Evolutionary conservation across 2,888 invertebrate species (phyloP).

Genomic region (Paralinhomoeus sp.): DNA sequence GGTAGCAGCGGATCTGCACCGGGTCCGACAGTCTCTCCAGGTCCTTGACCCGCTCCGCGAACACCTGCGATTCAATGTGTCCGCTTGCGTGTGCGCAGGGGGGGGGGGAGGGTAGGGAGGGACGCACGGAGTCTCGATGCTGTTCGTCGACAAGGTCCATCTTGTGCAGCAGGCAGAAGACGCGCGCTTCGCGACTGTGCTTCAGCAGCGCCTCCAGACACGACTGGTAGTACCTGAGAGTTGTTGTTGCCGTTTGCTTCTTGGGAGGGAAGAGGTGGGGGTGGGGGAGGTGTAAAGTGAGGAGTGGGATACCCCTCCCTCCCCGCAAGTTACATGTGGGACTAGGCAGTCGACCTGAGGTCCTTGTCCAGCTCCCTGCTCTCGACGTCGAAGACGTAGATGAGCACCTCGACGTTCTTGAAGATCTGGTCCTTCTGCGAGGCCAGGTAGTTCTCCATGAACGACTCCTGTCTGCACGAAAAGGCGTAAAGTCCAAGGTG

Average conservation of each 20-base stretch:
- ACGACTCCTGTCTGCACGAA: conserved; percentile 63
- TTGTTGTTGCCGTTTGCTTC: no score
- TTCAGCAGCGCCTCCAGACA: conserved; percentile 85
- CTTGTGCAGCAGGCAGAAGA: conserved; percentile 94
- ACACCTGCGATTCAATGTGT: no score
- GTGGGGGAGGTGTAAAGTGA: no score
- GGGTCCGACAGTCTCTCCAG: conserved; percentile 67
- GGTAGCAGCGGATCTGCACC: conserved; percentile 75
- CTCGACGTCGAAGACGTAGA: conserved; percentile 97
- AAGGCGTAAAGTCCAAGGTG: background rate
- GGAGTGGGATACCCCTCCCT: no score
- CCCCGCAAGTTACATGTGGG: no score
- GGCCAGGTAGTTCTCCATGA: conserved; percentile 98
- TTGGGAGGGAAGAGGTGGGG: no score
- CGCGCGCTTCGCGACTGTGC: conserved; percentile 86
- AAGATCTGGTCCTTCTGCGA: conserved; percentile 96
- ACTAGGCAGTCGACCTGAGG: conserved; percentile 55
- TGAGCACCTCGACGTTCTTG: conserved; percentile 73
- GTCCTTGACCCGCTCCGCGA: conserved; percentile 67
- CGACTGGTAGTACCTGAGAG: conserved; percentile 72
- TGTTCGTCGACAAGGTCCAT: conserved; percentile 96
- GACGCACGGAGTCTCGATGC: conserved; percentile 70
- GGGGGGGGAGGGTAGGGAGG: no score
- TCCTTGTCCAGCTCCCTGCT: conserved; percentile 89
- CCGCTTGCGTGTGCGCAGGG: no score